phyloP scores from a whole-genome alignment of 1,140 invertebrate species.

The Akabosia matsudoensis region DNA sequence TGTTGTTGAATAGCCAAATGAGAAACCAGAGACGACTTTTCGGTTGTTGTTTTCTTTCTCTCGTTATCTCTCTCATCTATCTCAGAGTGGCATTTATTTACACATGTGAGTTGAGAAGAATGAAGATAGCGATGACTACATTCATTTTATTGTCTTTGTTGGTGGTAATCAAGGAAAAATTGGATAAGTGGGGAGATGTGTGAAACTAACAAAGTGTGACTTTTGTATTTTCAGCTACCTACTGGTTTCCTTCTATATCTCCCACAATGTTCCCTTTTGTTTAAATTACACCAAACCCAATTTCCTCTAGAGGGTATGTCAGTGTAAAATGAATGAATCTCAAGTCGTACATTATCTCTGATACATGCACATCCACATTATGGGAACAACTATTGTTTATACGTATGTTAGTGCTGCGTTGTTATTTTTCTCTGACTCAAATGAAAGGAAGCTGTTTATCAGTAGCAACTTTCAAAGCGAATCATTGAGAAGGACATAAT shows the following conservation, averaged over 20 bases:
- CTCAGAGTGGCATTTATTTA: conserved; percentile 18
- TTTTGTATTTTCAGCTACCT: conserved; percentile 8
- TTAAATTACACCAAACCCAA: neutral
- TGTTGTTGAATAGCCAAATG: conserved; percentile 16
- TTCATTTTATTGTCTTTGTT: neutral
- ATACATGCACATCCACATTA: too few species aligned
- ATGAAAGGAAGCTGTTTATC: too few species aligned
- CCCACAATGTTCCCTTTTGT: too few species aligned
- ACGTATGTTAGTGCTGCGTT: too few species aligned
- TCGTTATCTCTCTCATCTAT: neutral
- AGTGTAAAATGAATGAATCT: too few species aligned
- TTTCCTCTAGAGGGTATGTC: too few species aligned
- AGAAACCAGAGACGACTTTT: conserved; percentile 7
- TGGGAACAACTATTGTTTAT: too few species aligned
- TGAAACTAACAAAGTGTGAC: conserved; percentile 18
- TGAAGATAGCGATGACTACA: neutral
- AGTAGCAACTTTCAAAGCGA: too few species aligned
- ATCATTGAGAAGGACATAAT: too few species aligned
- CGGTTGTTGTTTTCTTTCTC: conserved; percentile 7
- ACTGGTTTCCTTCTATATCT: neutral
- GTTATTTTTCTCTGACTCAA: too few species aligned
- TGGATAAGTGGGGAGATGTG: neutral
- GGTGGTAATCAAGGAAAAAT: conserved; percentile 19
- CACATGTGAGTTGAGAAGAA: neutral
- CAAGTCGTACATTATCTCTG: too few species aligned